Base-by-base conservation (phyloP, 2,888 invertebrate genomes). In the Steinernema hermaphroditum region DNA sequence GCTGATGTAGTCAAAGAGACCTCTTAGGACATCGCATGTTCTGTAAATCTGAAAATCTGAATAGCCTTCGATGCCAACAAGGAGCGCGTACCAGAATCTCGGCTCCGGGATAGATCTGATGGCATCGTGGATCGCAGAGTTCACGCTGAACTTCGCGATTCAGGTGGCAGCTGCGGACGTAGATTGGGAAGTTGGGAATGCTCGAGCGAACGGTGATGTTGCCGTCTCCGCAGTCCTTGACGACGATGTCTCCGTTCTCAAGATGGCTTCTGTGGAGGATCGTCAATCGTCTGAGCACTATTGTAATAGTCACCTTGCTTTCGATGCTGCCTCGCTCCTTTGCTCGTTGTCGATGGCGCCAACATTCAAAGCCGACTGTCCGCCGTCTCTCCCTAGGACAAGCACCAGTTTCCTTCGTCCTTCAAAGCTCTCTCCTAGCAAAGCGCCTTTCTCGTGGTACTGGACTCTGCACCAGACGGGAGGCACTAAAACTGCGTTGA, bases 161-260 rank as follows among this genome's bases (percentile, higher is more conserved):
- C 32, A 62, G 62, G 32, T 62, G 27, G 32, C 29, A 62, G n/a
- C 62, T 62, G 16, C 62, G 62, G 62, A 62, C 27, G 62, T n/a
- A 62, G 32, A 62, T 29, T 16, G 62, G 62, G 1, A 16, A 16
- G 32, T 62, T 27, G 16, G 27, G 29, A n/a, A 62, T 29, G 14
- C 16, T 29, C 32, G 62, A 62, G 29, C 16, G 14, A 16, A 62
- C 19, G 16, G 29, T 27, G 29, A 62, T 19, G 12, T 9, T 62
- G 29, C 32, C 62, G 8, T 62, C 62, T 1, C 16, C 62, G 2
- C 2, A 12, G 16, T 29, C 29, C 32, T 19, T 62, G 32, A 62
- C n/a, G 29, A 62, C 9, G 29, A 62, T 62, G 16, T 62, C 27
- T 9, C 32, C 29, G 9, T 29, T 16, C 27, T 4, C 32, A 12